Percentiles rank a stretch among this genome's conserved stretches.
phyloP scores from a whole-genome alignment of 2,888 invertebrate species.

The Punctoribates punctum region DNA sequence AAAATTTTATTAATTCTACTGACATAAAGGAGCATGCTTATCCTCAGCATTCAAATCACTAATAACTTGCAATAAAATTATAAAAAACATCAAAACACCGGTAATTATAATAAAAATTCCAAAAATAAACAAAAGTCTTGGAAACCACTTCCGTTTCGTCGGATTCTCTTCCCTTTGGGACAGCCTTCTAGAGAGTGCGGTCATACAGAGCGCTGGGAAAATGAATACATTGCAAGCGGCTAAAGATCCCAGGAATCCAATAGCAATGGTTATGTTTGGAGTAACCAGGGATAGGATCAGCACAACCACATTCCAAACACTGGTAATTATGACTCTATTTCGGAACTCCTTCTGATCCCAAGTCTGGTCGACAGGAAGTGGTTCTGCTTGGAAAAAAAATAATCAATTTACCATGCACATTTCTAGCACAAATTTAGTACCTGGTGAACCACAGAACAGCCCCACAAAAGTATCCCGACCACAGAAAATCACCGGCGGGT shows the following conservation, averaged over 20 bases:
- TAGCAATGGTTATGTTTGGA: constrained; percentile 61
- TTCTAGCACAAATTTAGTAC: not conserved
- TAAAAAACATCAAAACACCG: constrained; percentile 34
- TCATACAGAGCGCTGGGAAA: constrained; percentile 56
- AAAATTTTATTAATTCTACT: too few species aligned
- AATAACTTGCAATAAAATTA: constrained; percentile 1
- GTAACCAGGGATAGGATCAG: constrained; percentile 44
- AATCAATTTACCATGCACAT: not conserved
- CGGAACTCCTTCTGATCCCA: not conserved
- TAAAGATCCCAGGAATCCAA: constrained; percentile 61
- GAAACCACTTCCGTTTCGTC: not conserved
- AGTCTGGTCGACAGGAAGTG: not conserved
- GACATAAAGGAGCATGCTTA: too few species aligned
- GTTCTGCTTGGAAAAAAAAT: not conserved
- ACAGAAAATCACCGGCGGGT: constrained; percentile 56
- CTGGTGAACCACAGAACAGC: not conserved
- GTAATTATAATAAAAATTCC: constrained; percentile 36
- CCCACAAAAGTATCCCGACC: constrained; percentile 49
- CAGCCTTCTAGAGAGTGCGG: not conserved
- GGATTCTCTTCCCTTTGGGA: not conserved
- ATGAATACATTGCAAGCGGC: constrained; percentile 62
- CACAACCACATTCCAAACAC: constrained; percentile 41
- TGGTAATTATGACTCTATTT: constrained; percentile 34
- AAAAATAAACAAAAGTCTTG: not conserved
- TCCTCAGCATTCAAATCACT: too few species aligned